These are phyloP conservation scores for Drosophila algonquin DNA, from an alignment of 2,888 invertebrate species.

Conservation along the genomic window DNA sequence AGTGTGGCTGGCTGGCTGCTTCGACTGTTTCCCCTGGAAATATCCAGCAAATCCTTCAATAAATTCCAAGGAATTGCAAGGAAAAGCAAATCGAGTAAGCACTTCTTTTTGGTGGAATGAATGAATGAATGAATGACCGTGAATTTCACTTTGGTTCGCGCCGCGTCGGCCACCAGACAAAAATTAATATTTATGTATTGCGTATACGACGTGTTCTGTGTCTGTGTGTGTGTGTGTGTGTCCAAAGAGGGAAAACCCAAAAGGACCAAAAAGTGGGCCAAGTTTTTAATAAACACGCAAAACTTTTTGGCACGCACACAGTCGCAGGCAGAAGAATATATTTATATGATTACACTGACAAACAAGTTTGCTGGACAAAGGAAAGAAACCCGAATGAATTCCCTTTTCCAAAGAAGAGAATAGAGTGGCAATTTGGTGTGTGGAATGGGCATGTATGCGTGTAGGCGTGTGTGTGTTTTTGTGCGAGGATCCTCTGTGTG, in stretches of 20 bases:
- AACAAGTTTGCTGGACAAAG: conserved; percentile 49
- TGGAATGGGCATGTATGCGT: not conserved
- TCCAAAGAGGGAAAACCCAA: not conserved
- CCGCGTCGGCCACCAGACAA: conserved; percentile 39
- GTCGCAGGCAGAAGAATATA: conserved; percentile 32
- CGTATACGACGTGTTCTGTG: conserved; percentile 30
- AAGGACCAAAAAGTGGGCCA: conserved; percentile 46
- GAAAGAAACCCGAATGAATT: conserved; percentile 21
- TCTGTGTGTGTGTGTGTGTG: not conserved
- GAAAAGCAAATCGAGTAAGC: not conserved
- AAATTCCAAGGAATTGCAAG: conserved; percentile 3
- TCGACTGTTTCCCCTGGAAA: conserved; percentile 1
- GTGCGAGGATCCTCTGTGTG: not conserved
- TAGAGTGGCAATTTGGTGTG: conserved; percentile 37
- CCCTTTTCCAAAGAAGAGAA: not conserved
- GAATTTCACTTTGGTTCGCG: conserved; percentile 38
- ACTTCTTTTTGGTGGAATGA: not conserved
- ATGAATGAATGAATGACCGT: conserved; percentile 30
- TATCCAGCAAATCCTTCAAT: conserved; percentile 3
- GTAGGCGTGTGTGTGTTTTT: not conserved
- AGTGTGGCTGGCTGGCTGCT: conserved; percentile 10
- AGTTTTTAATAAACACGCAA: conserved; percentile 75
- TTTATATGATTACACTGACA: conserved; percentile 72
- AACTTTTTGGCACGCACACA: conserved; percentile 49
- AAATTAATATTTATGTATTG: conserved; percentile 40